Conservation (phyloP, 2,888 invertebrate genomes). For the Hyposoter didymator region DNA sequence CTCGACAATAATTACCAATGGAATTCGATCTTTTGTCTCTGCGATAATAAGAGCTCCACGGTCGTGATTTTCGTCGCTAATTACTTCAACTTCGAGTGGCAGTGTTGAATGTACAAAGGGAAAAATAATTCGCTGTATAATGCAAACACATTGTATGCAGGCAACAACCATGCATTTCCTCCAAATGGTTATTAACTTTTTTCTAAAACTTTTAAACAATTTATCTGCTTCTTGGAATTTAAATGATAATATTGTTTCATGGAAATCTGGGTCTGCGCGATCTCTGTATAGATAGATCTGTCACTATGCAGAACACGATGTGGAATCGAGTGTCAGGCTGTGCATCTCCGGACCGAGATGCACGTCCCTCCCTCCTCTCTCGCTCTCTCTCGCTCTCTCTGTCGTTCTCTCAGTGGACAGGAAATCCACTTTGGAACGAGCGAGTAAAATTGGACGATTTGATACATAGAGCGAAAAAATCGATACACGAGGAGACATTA, state of each 20-base stretch:
- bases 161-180: not conserved
- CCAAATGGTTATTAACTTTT: not conserved
- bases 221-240: not conserved
- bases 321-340: constrained; percentile 32
- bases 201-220: not conserved
- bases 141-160: constrained; percentile 19
- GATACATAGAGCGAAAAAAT: constrained; percentile 16
- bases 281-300: constrained; percentile 20
- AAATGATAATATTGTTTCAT: not conserved
- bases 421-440: constrained; percentile 43
- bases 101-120: constrained; percentile 38
- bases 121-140: not conserved
- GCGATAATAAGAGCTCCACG: not conserved
- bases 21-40: not conserved
- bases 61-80: constrained; percentile 30
- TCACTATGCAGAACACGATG: constrained; percentile 12
- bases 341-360: constrained; percentile 32
- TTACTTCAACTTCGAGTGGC: constrained; percentile 43
- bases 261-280: not conserved
- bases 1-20: not conserved
- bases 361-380: not conserved
- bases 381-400: not conserved
- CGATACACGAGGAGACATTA: constrained; percentile 5
- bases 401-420: constrained; percentile 10
- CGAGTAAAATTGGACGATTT: constrained; percentile 37